Conservation (phyloP, 2,113 vertebrate genomes). For the Tenebrosternarchus preto region DNA sequence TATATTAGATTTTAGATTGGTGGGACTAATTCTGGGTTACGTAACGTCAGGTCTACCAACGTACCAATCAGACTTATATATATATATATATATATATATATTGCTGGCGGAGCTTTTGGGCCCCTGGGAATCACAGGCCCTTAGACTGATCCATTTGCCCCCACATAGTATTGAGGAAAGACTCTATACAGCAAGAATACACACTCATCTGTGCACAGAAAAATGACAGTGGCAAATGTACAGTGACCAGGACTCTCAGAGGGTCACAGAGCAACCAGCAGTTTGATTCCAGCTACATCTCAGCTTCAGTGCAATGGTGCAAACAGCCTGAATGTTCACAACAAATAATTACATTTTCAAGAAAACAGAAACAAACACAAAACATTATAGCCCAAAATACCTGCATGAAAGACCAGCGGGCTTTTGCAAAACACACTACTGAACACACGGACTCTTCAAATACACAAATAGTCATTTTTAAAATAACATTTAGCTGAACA, state of each 20-base stretch:
- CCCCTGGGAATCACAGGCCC: no score
- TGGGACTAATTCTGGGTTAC: no score
- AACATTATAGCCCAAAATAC: background rate
- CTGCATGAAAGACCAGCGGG: background rate
- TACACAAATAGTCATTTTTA: background rate
- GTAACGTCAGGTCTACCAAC: no score
- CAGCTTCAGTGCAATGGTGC: background rate
- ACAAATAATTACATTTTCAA: background rate
- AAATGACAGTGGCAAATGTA: no score
- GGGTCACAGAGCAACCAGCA: background rate
- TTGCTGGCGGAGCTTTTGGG: no score
- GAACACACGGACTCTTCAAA: background rate
- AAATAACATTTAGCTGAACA: background rate
- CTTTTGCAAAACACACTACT: background rate
- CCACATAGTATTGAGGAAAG: no score
- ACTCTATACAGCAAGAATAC: no score
- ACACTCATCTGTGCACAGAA: slow-evolving; percentile 33
- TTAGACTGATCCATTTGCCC: no score
- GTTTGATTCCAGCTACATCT: background rate
- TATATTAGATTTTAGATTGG: no score
- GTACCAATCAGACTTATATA: no score
- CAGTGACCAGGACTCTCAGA: no score
- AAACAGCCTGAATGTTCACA: background rate
- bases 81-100: no score
- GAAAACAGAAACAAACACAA: background rate